Conservation (phyloP, 1,140 invertebrate genomes). For the Heliconius himera region DNA sequence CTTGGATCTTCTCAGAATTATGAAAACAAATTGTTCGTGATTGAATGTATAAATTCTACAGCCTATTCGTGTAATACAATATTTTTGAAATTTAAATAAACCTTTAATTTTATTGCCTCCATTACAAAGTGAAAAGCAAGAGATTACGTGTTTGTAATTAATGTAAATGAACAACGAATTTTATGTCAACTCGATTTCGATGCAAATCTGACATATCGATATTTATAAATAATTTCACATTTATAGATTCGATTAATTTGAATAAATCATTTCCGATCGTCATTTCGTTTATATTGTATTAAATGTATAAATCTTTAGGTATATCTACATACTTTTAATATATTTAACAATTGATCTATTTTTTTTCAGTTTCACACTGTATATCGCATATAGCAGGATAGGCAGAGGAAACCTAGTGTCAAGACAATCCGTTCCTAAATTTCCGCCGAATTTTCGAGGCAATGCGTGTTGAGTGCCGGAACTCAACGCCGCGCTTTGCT, state of each 20-base stretch:
- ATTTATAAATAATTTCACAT: conserved; percentile 6
- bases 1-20: too few species aligned
- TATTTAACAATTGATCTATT: too few species aligned
- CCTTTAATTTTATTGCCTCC: background rate
- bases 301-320: background rate
- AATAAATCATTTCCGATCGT: background rate
- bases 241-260: background rate
- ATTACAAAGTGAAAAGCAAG: conserved; percentile 2
- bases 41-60: too few species aligned
- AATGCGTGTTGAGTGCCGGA: too few species aligned
- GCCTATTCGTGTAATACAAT: background rate
- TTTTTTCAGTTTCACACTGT: too few species aligned
- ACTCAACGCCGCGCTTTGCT: too few species aligned
- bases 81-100: background rate
- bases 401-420: too few species aligned
- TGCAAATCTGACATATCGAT: conserved; percentile 1
- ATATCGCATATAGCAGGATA: too few species aligned
- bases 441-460: too few species aligned
- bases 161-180: conserved; percentile 14
- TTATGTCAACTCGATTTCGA: conserved; percentile 8
- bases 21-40: too few species aligned
- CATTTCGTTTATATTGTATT: background rate
- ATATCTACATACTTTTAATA: background rate
- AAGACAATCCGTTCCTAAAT: too few species aligned
- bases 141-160: conserved; percentile 6